These are phyloP conservation scores for Notarius quadriscutis DNA, from an alignment of 2,113 vertebrate species.

Conservation along the genomic window DNA sequence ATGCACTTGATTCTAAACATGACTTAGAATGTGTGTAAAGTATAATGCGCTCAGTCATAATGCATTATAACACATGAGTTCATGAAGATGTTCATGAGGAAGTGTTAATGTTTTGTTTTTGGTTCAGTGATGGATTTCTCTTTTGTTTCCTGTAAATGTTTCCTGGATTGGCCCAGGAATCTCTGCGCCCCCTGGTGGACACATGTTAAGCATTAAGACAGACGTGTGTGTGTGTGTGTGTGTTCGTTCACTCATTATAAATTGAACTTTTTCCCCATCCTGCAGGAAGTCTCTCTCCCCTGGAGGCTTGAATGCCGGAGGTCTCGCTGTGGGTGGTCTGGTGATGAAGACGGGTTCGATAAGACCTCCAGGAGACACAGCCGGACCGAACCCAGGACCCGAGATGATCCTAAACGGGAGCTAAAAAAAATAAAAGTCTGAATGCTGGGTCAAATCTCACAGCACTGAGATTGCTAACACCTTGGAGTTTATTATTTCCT, in stretches of 20 bases:
- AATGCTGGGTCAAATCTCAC: background rate
- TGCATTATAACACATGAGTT: background rate
- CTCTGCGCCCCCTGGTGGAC: constrained; percentile 4
- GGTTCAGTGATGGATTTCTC: background rate
- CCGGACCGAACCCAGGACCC: constrained; percentile 66
- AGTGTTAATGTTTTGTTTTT: background rate
- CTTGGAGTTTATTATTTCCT: background rate
- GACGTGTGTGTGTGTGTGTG: background rate
- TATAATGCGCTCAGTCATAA: background rate
- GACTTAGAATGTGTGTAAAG: background rate
- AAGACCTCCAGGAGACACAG: constrained; percentile 73
- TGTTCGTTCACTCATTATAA: too few species aligned
- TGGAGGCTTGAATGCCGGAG: constrained; percentile 67
- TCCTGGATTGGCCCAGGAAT: background rate
- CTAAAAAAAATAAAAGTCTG: constrained; percentile 66
- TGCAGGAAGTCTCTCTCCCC: constrained; percentile 83
- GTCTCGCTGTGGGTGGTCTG: constrained; percentile 76
- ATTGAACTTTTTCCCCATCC: background rate
- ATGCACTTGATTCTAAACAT: background rate
- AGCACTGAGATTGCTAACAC: background rate
- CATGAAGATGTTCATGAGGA: background rate
- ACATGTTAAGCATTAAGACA: background rate
- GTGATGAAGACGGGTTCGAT: constrained; percentile 81
- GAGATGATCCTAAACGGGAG: constrained; percentile 88
- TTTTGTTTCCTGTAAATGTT: background rate